Evolutionary conservation across 2,113 vertebrate species (phyloP).

Genomic region (Edolisoma coerulescens): DNA sequence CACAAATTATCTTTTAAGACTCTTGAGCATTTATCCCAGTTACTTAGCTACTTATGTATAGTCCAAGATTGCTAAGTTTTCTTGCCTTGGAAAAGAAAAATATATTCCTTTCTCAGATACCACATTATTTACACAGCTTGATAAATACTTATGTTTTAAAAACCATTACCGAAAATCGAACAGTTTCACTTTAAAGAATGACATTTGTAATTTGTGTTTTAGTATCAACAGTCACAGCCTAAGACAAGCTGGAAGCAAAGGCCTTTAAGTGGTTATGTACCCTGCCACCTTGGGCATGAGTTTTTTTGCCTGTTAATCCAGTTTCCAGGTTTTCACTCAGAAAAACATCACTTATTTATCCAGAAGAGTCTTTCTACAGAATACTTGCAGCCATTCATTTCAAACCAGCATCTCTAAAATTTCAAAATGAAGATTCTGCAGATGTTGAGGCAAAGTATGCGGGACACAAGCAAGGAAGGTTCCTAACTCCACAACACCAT

Average conservation of each 20-base stretch:
- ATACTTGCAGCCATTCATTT: neutral
- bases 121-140: neutral
- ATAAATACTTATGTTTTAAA: neutral
- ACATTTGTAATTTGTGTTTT: neutral
- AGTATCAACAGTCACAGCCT: neutral
- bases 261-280: neutral
- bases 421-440: neutral
- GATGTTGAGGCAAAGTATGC: neutral
- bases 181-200: neutral
- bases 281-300: accelerated
- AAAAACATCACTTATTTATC: neutral
- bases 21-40: neutral
- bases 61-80: neutral
- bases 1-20: neutral
- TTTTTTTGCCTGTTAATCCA: neutral
- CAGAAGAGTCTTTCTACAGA: neutral
- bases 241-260: neutral
- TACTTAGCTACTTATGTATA: neutral
- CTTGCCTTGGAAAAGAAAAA: neutral
- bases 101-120: neutral
- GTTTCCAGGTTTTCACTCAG: neutral
- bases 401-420: neutral
- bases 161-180: neutral
- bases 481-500: neutral
- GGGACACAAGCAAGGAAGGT: neutral